Conservation (phyloP, 2,113 vertebrate species). For the Takifugu bimaculatus region DNA sequence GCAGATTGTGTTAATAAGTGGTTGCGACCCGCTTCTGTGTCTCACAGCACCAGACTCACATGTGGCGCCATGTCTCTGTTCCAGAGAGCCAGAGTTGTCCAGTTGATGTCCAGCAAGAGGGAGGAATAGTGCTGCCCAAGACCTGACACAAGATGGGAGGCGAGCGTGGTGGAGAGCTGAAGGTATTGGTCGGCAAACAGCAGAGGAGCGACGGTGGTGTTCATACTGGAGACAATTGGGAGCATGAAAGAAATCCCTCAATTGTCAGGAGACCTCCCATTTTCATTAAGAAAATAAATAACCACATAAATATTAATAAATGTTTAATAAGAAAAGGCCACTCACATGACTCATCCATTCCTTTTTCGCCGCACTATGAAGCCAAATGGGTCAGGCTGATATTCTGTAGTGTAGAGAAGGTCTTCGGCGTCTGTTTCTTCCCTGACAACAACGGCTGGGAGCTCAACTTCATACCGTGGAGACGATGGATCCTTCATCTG, state of each 20-base stretch:
- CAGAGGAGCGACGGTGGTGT: conserved; percentile 90
- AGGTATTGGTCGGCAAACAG: conserved; percentile 95
- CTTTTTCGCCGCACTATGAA: conserved; percentile 78
- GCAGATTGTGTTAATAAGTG: neutral
- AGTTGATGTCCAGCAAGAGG: conserved; percentile 80
- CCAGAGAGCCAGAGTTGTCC: conserved; percentile 90
- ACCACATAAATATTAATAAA: neutral
- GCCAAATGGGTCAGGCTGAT: conserved; percentile 82
- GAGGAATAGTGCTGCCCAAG: conserved; percentile 88
- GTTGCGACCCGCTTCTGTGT: neutral
- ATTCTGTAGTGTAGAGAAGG: conserved; percentile 72
- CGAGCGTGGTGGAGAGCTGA: conserved; percentile 88
- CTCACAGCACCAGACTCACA: conserved; percentile 63
- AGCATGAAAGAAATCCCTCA: neutral
- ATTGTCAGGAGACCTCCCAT: neutral
- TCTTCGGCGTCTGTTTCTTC: conserved; percentile 5
- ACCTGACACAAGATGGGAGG: conserved; percentile 80
- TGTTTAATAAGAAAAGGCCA: conserved; percentile 7
- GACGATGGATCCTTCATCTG: conserved; percentile 83
- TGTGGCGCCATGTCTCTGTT: conserved; percentile 83
- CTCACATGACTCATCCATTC: conserved; percentile 83
- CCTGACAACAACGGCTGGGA: conserved; percentile 55
- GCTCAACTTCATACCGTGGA: conserved; percentile 84
- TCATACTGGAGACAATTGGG: conserved; percentile 75
- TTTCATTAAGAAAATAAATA: neutral